Base-by-base conservation (phyloP, 2,888 invertebrate species). In the Sesia apiformis region DNA sequence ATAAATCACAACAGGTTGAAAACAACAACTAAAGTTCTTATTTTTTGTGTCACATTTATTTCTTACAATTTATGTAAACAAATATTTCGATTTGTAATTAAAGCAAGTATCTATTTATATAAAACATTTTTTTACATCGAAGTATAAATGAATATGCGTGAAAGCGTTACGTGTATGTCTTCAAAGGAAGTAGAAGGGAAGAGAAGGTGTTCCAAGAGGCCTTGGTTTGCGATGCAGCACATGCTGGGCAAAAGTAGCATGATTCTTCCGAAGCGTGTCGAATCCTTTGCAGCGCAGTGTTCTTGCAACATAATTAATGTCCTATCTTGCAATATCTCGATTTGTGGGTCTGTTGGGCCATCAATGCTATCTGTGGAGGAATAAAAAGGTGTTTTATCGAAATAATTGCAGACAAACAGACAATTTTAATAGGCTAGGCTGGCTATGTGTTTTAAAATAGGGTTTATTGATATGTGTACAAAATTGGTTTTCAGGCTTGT, bases 241-340 rank as follows among this genome's bases (percentile, higher is more conserved):
- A 92, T 91, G 38, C 92, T 91, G 1, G 96, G 94, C 54, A 97
- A 79, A 3, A 95, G 87, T 3, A 96, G 84, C 63, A 96, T 87
- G 3, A 96, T 81, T 63, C 93, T 93, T 0, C 95, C 95, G 63
- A 96, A 93, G 38, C 96, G 89, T 0, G 91, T 85, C 0, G 91
- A 78, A 5, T 81, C 79, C 56, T 80, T 82, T 7, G 74, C 66
- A 0, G 76, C 69, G 66, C 93, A 93, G 72, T 95, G 93, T 64
- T 95, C 94, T 65, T 94, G 93, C 39, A 97, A 84, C 79, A 94
- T 93, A 4, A 93, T 89, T 57, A 96, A 92, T 0, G 95, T 94
- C 75, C 96, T 95, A 63, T 96, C 96, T 84, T 96, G 96, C 1
- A 96, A 80, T 51, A 93, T 90, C 63, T 91, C 93, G 58, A 93